Conservation (phyloP, 1,140 invertebrate species). For the Cydia strobilella region DNA sequence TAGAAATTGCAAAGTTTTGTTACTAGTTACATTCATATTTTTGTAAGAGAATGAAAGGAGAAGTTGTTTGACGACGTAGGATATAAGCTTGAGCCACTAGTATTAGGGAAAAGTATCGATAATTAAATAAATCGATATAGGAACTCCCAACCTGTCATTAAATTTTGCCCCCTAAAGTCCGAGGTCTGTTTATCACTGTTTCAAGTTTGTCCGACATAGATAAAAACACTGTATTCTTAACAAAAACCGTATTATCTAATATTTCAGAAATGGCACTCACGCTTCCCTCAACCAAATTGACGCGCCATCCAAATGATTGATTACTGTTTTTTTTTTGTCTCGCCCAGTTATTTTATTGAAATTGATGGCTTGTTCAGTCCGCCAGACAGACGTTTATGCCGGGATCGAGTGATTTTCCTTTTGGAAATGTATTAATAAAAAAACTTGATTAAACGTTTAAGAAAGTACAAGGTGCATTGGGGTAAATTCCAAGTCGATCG, state of each 20-base stretch:
- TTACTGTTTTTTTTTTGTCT: constrained; percentile 67
- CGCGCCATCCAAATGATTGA: constrained; percentile 59
- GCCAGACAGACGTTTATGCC: constrained; percentile 43
- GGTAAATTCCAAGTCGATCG: background rate
- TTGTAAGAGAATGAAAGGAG: too few relatives aligned
- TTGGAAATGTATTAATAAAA: background rate
- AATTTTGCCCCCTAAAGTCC: too few relatives aligned
- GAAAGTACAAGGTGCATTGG: background rate
- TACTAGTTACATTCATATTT: too few relatives aligned
- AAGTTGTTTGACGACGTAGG: too few relatives aligned
- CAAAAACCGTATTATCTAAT: background rate
- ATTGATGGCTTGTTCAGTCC: constrained; percentile 66
- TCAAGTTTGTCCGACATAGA: too few relatives aligned
- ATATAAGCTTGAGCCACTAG: too few relatives aligned
- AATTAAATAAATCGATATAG: too few relatives aligned
- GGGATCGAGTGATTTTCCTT: constrained; percentile 50
- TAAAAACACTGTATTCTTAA: background rate
- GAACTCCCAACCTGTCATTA: too few relatives aligned
- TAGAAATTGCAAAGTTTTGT: too few relatives aligned
- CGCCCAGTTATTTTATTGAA: constrained; percentile 73
- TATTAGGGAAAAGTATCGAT: too few relatives aligned
- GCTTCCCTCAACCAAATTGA: constrained; percentile 47
- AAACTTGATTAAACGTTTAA: background rate
- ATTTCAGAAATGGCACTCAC: constrained; percentile 1
- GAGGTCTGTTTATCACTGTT: too few relatives aligned